These are phyloP conservation scores for Xiphophorus hellerii DNA, from an alignment of 2,113 vertebrate genomes.

Conservation along the genomic window DNA sequence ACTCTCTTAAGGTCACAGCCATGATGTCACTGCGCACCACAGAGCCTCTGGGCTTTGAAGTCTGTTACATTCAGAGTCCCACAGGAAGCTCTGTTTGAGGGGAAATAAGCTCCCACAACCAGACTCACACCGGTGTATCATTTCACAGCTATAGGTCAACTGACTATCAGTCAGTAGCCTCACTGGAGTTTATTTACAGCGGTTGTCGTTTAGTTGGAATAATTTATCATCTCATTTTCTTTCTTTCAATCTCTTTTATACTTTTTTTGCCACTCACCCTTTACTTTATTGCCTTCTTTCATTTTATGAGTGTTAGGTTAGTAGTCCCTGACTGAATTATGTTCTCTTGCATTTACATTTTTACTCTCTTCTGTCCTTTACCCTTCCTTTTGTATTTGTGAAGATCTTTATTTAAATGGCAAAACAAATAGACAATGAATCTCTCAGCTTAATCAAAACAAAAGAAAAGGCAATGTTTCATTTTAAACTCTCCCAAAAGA, in stretches of 20 bases:
- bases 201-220: background rate
- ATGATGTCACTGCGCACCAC: conserved; percentile 67
- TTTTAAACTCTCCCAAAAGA: background rate
- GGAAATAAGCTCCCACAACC: conserved; percentile 57
- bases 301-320: conserved; percentile 1
- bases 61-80: conserved; percentile 57
- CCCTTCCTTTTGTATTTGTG: background rate
- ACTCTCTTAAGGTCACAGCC: conserved; percentile 61
- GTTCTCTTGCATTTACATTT: background rate
- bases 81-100: conserved; percentile 62
- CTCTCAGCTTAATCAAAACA: background rate
- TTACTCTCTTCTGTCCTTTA: background rate
- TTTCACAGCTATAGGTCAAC: conserved; percentile 40
- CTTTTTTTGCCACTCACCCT: background rate
- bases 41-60: conserved; percentile 61
- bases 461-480: background rate
- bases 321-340: background rate
- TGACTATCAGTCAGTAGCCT: conserved; percentile 12
- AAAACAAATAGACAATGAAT: background rate
- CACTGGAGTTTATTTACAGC: conserved; percentile 1
- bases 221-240: background rate
- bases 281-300: conserved; percentile 1
- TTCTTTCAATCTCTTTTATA: background rate
- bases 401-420: background rate
- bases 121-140: conserved; percentile 39